Percentiles rank a stretch among this genome's conserved stretches.
Evolutionary conservation across 2,797 vertebrate species (phyloP).

Genomic region (Siniperca undulata): DNA sequence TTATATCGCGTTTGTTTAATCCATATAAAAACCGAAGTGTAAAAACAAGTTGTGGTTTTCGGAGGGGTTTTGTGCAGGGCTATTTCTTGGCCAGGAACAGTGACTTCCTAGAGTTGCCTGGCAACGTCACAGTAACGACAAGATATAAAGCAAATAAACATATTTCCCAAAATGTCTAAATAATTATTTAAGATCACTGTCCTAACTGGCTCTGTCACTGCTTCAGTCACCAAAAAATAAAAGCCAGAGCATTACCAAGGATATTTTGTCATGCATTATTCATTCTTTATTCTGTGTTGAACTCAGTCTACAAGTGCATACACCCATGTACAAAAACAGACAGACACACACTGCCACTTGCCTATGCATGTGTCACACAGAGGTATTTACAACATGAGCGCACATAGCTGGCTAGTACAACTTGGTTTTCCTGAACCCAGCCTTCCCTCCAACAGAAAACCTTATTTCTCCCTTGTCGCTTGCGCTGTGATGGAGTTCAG

Average conservation of each 20-base stretch:
- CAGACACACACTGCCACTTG: conserved; percentile 53
- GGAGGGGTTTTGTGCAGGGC: not conserved
- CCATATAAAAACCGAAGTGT: not conserved
- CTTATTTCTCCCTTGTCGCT: conserved; percentile 46
- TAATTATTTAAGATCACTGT: conserved; percentile 18
- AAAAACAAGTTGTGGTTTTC: not conserved
- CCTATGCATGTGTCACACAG: conserved; percentile 68
- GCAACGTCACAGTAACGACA: not conserved
- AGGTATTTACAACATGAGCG: conserved; percentile 69
- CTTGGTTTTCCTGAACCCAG: conserved; percentile 56
- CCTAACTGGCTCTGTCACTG: conserved; percentile 15
- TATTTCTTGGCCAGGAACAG: not conserved
- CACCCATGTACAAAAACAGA: conserved; percentile 57
- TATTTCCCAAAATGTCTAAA: conserved; percentile 10
- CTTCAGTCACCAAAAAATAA: conserved; percentile 52
- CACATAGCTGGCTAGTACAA: conserved; percentile 53
- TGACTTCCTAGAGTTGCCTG: not conserved
- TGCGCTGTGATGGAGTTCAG: conserved; percentile 70
- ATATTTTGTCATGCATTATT: conserved; percentile 77
- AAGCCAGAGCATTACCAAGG: conserved; percentile 53
- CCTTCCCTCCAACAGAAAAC: conserved; percentile 47
- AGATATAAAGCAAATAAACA: not conserved
- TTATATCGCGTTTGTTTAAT: not conserved
- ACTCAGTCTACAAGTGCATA: conserved; percentile 62
- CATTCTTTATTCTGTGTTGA: conserved; percentile 58